These are phyloP conservation scores for Spizaetus ornatus DNA, from an alignment of 2,113 vertebrate species.

Conservation along the genomic window DNA sequence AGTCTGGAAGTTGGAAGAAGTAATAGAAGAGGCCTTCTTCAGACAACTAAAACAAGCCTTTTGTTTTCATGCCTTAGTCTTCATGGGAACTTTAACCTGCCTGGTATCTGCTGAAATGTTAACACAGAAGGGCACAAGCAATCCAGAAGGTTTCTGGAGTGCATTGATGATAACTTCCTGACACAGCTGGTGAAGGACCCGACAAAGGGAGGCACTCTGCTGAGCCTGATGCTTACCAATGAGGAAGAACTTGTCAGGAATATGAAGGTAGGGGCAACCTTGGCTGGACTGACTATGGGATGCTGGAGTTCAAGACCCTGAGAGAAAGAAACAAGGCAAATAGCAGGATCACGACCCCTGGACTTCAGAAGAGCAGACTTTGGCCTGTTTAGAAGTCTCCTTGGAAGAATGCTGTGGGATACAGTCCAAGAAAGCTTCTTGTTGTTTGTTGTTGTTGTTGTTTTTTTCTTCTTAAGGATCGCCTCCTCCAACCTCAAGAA, in stretches of 20 bases:
- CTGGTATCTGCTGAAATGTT: background rate
- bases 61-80: background rate
- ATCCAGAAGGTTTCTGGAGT: background rate
- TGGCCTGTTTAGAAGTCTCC: background rate
- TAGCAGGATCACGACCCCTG: background rate
- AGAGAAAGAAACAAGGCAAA: background rate
- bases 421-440: background rate
- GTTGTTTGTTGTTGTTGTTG: background rate
- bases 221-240: background rate
- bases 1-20: background rate
- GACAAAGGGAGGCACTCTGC: background rate
- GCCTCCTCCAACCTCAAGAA: accelerated
- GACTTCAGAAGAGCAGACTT: background rate
- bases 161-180: background rate
- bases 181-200: background rate
- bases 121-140: background rate
- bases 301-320: background rate
- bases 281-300: background rate
- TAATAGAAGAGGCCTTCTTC: background rate
- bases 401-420: background rate
- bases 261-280: background rate
- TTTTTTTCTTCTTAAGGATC: background rate
- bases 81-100: background rate
- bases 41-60: background rate
- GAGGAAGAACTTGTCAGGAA: background rate